phyloP scores from a whole-genome alignment of 2,113 vertebrate species.

The Panurus biarmicus region DNA sequence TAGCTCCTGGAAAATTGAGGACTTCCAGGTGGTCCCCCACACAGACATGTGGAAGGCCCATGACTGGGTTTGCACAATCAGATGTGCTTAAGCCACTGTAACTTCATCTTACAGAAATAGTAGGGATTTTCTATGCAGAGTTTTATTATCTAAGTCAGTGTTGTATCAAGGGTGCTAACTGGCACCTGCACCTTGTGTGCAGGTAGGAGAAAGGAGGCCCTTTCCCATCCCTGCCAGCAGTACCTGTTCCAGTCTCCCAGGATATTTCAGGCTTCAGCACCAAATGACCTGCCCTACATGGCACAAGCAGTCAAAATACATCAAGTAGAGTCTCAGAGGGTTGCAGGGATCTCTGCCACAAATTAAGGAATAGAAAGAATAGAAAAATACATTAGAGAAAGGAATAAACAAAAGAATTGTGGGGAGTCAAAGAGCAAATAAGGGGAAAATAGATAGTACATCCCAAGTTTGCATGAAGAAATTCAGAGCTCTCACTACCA shows the following conservation, averaged over 20 bases:
- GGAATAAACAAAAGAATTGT: background rate
- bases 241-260: background rate
- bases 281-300: rapidly evolving
- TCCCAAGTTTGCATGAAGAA: background rate
- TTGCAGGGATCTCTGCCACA: rapidly evolving
- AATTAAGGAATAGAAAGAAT: background rate
- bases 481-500: background rate
- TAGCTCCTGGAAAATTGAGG: background rate
- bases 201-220: background rate
- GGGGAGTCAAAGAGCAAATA: background rate
- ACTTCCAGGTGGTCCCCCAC: background rate
- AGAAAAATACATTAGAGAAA: background rate
- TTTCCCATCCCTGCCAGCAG: background rate
- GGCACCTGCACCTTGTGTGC: background rate
- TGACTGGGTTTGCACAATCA: background rate
- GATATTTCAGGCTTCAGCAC: background rate
- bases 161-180: background rate
- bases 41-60: background rate
- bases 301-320: background rate
- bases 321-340: background rate
- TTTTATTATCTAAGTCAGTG: background rate
- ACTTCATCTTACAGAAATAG: background rate
- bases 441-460: background rate
- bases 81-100: background rate
- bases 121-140: background rate